These are phyloP conservation scores for Chaunax sp. DNA, from an alignment of 2,797 vertebrate genomes.

Conservation along the genomic window DNA sequence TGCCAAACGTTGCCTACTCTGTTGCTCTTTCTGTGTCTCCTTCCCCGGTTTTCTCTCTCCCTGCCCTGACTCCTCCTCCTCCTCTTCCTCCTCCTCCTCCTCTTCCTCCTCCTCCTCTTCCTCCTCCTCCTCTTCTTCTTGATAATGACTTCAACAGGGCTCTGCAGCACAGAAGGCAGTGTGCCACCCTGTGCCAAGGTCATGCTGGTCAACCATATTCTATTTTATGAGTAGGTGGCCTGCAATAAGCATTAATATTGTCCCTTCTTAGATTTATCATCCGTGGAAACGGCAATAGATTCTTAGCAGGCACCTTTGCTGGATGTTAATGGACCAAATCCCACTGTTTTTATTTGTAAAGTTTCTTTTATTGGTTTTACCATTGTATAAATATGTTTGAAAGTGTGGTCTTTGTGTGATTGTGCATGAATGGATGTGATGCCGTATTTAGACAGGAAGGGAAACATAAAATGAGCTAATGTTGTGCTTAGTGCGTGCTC, in stretches of 20 bases:
- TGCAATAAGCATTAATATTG: constrained; percentile 72
- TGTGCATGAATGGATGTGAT: not conserved
- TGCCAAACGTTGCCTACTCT: constrained; percentile 4
- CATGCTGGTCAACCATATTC: constrained; percentile 86
- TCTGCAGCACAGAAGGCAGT: constrained; percentile 81
- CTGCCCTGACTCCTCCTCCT: constrained; percentile 19
- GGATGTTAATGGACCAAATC: constrained; percentile 36
- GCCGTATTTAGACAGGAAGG: constrained; percentile 20
- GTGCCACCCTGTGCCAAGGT: constrained; percentile 83
- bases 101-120: constrained; percentile 30
- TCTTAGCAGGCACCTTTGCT: constrained; percentile 43
- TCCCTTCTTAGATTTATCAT: constrained; percentile 75
- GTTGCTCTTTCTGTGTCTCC: constrained; percentile 21
- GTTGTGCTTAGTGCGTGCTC: constrained; percentile 33
- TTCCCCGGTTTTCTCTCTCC: constrained; percentile 2
- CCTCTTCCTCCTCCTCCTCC: constrained; percentile 29
- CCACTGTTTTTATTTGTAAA: constrained; percentile 7
- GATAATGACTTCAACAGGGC: constrained; percentile 67
- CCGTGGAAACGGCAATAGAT: constrained; percentile 58
- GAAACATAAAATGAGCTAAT: constrained; percentile 5
- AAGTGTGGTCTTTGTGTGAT: not conserved
- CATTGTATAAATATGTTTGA: constrained; percentile 2
- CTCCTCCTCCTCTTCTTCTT: constrained; percentile 29
- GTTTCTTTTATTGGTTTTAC: constrained; percentile 27
- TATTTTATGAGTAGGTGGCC: constrained; percentile 83